Percentiles rank a stretch among this genome's conserved stretches.
Evolutionary conservation across 1,140 invertebrate genomes (phyloP).

Genomic region (Bombus breviceps): DNA sequence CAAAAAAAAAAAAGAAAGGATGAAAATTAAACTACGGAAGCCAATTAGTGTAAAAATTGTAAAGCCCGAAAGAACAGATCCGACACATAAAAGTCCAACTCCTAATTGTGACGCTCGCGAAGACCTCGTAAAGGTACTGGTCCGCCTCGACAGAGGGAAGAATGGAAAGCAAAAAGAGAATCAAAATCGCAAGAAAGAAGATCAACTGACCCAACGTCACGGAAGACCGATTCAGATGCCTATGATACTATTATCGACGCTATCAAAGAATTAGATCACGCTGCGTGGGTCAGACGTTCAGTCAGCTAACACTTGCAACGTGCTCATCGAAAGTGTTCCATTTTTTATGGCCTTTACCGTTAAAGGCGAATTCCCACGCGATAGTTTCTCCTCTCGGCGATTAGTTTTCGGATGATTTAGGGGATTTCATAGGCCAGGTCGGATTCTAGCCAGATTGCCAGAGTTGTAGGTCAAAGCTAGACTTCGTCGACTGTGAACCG

Average conservation of each 20-base stretch:
- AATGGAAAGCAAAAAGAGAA: not conserved
- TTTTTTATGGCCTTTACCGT: not conserved
- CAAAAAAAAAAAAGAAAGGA: too few relatives aligned
- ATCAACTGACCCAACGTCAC: not conserved
- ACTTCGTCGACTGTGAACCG: conserved; percentile 30
- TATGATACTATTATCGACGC: not conserved
- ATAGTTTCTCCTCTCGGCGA: not conserved
- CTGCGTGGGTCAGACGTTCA: not conserved
- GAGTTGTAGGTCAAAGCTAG: conserved; percentile 53
- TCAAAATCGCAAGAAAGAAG: too few relatives aligned
- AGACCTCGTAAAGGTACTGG: too few relatives aligned
- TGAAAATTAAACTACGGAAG: too few relatives aligned
- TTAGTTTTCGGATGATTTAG: conserved; percentile 45
- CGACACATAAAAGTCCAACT: too few relatives aligned
- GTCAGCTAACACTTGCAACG: not conserved
- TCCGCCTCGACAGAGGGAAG: too few relatives aligned
- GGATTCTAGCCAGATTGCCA: conserved; percentile 22
- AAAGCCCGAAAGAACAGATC: too few relatives aligned
- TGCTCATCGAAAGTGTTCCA: not conserved
- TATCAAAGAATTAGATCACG: not conserved
- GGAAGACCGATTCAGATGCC: too few relatives aligned
- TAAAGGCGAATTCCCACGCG: not conserved
- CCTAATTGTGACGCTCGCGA: too few relatives aligned
- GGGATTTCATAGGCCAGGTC: conserved; percentile 39
- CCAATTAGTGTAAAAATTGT: too few relatives aligned